These are phyloP conservation scores for Opisthocomus hoazin DNA, from an alignment of 2,113 vertebrate genomes.

Conservation along the genomic window DNA sequence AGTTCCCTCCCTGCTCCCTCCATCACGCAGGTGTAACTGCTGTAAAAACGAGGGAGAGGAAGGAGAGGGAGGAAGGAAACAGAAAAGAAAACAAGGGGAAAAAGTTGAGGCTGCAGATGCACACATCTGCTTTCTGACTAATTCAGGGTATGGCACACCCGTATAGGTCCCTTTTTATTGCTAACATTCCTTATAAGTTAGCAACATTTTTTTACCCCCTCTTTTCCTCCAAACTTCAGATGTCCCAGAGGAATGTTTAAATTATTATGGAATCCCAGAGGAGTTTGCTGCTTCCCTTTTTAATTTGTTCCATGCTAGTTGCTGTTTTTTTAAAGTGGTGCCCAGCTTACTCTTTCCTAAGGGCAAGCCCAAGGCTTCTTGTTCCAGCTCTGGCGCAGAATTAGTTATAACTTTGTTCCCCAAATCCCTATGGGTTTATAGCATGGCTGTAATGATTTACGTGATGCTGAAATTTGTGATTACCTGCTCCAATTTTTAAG, in stretches of 20 bases:
- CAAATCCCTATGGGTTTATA: background rate
- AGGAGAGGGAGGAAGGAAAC: background rate
- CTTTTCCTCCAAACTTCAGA: background rate
- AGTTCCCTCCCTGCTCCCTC: background rate
- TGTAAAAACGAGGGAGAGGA: background rate
- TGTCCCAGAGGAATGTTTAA: constrained; percentile 34
- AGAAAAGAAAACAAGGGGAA: background rate
- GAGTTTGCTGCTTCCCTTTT: constrained; percentile 9
- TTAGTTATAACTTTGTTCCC: background rate
- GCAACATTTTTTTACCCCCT: background rate
- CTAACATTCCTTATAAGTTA: background rate
- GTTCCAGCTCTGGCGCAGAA: background rate
- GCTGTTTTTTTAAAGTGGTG: background rate
- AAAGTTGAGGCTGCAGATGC: background rate
- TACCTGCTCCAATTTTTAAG: constrained; percentile 10
- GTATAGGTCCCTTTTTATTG: background rate
- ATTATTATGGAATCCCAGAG: background rate
- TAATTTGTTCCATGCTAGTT: background rate
- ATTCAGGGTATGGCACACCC: background rate
- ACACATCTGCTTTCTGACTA: constrained; percentile 6
- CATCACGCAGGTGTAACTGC: background rate
- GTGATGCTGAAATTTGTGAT: background rate
- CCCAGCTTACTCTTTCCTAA: background rate
- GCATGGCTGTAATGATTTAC: background rate
- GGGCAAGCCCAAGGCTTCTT: background rate